Base-by-base conservation (phyloP, 1,140 invertebrate species). In the Sogatella furcifera region DNA sequence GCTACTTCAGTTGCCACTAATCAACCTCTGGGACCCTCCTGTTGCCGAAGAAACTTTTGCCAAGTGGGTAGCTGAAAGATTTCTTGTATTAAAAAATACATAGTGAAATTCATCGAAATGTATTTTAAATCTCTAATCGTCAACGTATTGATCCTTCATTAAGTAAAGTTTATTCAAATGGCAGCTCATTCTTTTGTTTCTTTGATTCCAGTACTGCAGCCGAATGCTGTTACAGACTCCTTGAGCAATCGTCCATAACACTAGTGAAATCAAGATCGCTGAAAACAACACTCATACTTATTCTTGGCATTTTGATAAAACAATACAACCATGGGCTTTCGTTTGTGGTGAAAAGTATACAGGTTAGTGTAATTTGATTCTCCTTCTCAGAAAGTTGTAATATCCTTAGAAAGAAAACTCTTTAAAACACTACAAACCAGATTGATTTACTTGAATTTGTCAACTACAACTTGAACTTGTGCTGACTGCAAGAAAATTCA, bases 141-240 rank as follows among this genome's bases (percentile, higher is more conserved):
- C n/a, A n/a, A n/a, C n/a, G n/a, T n/a, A n/a, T n/a, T n/a, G n/a
- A n/a, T n/a, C n/a, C 24, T 28, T 6, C 24, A 28, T 28, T 6
- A 28, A 28, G 2, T 28, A 28, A 28, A 28, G n/a, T n/a, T n/a
- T n/a, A n/a, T 28, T 6, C 24, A 4, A 28, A 28, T 28, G 24
- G 24, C 24, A 28, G 6, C 24, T 28, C n/a, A n/a, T n/a, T 31
- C 11, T 38, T 4, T 8, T 10, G 11, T 83, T 95, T 95, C 80
- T 83, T 93, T 87, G 94, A 92, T 86, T 92, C 92, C 80, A 95
- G 83, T 86, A 90, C 90, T 72, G 86, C 90, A 74, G 88, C 88
- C 84, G 58, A 67, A 24, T 65, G 59, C 61, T 69, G 68, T 52
- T 69, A 69, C 42, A 65, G 61, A 57, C 61, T 52, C 5, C 64